Evolutionary conservation across 2,797 vertebrate genomes (phyloP), one percentile per base, ranked within the genome.

Genomic region (Brachyalestes nurse): DNA sequence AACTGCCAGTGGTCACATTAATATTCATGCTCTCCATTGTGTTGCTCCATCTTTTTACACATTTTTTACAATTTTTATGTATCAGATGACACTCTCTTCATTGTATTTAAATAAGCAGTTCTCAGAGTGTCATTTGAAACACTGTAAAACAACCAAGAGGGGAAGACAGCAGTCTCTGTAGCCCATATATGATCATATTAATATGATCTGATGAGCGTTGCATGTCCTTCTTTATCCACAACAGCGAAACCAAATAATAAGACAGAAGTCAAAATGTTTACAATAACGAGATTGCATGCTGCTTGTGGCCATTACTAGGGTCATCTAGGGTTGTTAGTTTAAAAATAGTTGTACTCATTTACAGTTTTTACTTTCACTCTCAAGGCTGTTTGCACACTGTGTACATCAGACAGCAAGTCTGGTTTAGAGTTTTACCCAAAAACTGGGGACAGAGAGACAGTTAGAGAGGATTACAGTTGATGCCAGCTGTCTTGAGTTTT

Each of bases 11-110:
- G 34, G 23, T 4, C 28, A 40, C 53, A 73, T 58, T 73, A 58
- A 73, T 73, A 64, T 79, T 70, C 78, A 77, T 67, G 66, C 51
- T 72, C 72, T 12, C 60, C 53, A 58, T 42, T 73, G 71, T 58
- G 71, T 40, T 13, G 5, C 19, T 73, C 53, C 19, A 58, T 73
- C 53, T 34, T 5, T 58, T 73, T 21, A 57, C 70, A 57, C 70
- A 38, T 72, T 72, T 72, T 72, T 40, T 14, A n/a, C n/a, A 57
- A 57, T 57, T 40, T 57, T 72, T 38, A 0, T 72, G 38, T 55
- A n/a, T 72, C 51, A 57, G 28, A 55, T 38, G 51, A 28, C 49
- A 57, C 51, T 55, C 34, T 38, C 17, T 40, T 40, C 34, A 38
- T 73, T 73, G 53, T 73, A 57, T 40, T 72, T 38, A n/a, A 72